A percentile compares a stretch with the other conserved stretches of the same genome.
phyloP scores from a whole-genome alignment of 1,140 invertebrate species.

The Drosophila kurseongensis region DNA sequence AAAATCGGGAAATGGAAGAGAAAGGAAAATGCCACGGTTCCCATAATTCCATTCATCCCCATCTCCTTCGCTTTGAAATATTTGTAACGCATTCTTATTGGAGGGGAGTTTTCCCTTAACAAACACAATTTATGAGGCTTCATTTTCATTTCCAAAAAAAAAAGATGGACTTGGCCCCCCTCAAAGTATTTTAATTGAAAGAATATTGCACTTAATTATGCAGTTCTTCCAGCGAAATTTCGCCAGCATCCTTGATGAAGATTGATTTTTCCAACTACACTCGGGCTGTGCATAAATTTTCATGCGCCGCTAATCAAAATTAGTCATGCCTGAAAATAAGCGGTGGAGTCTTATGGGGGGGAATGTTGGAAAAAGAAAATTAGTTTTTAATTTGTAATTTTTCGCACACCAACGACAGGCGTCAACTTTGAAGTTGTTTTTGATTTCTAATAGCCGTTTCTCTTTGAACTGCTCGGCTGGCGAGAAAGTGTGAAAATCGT shows the following conservation, averaged over 20 bases:
- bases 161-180: not conserved
- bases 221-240: conserved; percentile 15
- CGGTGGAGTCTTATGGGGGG: conserved; percentile 4
- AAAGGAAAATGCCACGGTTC: conserved; percentile 18
- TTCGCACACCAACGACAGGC: conserved; percentile 40
- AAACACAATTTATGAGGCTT: conserved; percentile 42
- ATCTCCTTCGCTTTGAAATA: conserved; percentile 33
- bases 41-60: conserved; percentile 16
- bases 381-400: conserved; percentile 64
- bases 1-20: conserved; percentile 35
- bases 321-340: conserved; percentile 47
- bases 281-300: conserved; percentile 28
- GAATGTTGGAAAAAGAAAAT: conserved; percentile 45
- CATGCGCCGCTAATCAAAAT: conserved; percentile 67
- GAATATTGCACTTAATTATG: conserved; percentile 54
- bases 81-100: conserved; percentile 72
- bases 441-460: conserved; percentile 50
- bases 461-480: conserved; percentile 54
- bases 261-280: conserved; percentile 58
- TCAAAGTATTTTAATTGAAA: conserved; percentile 55
- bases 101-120: conserved; percentile 3
- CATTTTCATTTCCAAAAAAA: not conserved
- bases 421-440: conserved; percentile 69
- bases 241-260: conserved; percentile 57
- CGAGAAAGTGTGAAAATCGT: conserved; percentile 57